Percentiles rank a stretch among this genome's conserved stretches.
phyloP scores from a whole-genome alignment of 2,113 vertebrate species.

The Thunnus maccoyii region DNA sequence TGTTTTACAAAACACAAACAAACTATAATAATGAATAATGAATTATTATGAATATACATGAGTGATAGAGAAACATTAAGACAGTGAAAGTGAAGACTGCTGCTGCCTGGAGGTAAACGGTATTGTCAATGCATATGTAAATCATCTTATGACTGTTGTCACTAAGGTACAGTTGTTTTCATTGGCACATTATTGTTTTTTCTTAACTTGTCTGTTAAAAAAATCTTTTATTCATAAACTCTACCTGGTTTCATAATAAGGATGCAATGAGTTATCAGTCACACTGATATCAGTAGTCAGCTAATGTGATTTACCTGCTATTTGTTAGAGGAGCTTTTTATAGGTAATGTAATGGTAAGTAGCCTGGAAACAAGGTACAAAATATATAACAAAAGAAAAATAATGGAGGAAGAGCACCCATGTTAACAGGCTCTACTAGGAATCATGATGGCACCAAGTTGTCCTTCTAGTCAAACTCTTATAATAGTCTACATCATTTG shows the following conservation, averaged over 20 bases:
- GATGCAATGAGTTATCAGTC: neutral
- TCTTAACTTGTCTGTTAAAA: neutral
- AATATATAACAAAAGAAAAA: no score
- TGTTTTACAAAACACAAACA: conserved; percentile 41
- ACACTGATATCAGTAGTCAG: neutral
- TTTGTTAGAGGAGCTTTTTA: neutral
- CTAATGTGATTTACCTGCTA: neutral
- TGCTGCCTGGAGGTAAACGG: conserved; percentile 15
- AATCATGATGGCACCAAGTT: no score
- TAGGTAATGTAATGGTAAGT: neutral
- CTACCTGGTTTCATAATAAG: neutral
- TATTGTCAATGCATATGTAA: conserved; percentile 2
- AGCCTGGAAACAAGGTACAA: neutral
- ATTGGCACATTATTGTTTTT: neutral
- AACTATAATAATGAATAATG: conserved; percentile 35
- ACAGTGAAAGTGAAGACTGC: neutral
- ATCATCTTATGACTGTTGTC: neutral
- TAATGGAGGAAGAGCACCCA: no score
- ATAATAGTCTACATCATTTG: no score
- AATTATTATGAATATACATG: conserved; percentile 55
- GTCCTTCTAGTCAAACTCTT: no score
- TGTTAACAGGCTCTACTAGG: no score
- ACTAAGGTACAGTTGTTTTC: neutral
- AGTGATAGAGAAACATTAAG: conserved; percentile 14
- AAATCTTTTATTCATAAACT: neutral